Evolutionary conservation across 2,888 invertebrate genomes (phyloP).

Genomic region (Tineola bisselliella): DNA sequence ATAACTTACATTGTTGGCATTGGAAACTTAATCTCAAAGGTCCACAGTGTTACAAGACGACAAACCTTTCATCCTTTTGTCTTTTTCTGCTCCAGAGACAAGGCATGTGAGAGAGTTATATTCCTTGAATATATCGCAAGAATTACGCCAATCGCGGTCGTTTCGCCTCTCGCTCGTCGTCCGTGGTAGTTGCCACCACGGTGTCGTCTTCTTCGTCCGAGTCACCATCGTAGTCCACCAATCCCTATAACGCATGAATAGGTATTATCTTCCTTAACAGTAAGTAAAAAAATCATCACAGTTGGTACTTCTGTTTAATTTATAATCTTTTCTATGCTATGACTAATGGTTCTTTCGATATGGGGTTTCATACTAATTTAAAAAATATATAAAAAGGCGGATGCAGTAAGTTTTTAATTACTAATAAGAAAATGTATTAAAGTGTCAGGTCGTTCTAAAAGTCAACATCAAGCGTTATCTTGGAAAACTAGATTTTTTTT

Average conservation of each 20-base stretch:
- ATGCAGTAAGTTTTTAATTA: too few relatives aligned
- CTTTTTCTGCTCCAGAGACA: neutral
- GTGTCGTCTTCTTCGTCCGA: slow-evolving; percentile 92
- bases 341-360: too few relatives aligned
- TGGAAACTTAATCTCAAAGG: neutral
- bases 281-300: too few relatives aligned
- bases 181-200: slow-evolving; percentile 20
- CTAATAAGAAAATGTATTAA: too few relatives aligned
- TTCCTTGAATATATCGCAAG: neutral
- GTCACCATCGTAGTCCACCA: slow-evolving; percentile 98
- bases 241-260: slow-evolving; percentile 81
- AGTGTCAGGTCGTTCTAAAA: too few relatives aligned
- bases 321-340: too few relatives aligned
- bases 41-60: neutral
- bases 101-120: neutral
- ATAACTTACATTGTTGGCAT: neutral
- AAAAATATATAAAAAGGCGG: too few relatives aligned
- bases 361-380: too few relatives aligned
- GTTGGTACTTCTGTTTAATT: too few relatives aligned
- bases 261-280: too few relatives aligned
- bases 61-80: neutral
- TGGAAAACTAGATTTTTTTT: too few relatives aligned
- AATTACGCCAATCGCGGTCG: slow-evolving; percentile 81
- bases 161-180: slow-evolving; percentile 71
- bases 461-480: too few relatives aligned